phyloP scores from a whole-genome alignment of 2,888 invertebrate species.

The Linnaemya vulpina region DNA sequence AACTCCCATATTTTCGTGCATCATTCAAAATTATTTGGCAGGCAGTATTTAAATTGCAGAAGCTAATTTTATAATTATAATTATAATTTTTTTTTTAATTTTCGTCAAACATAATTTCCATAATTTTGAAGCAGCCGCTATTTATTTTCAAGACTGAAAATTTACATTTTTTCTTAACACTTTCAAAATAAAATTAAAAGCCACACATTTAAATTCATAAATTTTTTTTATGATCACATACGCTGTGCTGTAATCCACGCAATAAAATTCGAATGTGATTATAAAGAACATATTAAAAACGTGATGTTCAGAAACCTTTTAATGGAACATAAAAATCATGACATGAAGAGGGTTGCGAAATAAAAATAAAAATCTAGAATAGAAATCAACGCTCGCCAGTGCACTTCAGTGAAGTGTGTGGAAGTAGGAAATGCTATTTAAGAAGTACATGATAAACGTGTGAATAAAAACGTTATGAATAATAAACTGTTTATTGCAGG shows the following conservation, averaged over 20 bases:
- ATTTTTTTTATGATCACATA: neutral
- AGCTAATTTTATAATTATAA: no score
- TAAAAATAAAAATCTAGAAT: neutral
- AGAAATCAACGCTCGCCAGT: neutral
- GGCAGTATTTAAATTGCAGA: no score
- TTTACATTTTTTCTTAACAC: neutral
- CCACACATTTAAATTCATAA: neutral
- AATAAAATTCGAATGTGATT: conserved; percentile 33
- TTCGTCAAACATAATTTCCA: no score
- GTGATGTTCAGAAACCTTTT: conserved; percentile 36
- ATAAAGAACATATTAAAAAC: conserved; percentile 42
- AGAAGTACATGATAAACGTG: neutral
- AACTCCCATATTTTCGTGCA: no score
- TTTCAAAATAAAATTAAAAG: neutral
- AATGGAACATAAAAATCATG: conserved; percentile 28
- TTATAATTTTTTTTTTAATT: no score
- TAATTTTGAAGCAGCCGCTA: no score
- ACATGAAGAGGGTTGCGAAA: conserved; percentile 1
- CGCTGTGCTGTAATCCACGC: neutral
- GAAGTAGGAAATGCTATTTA: conserved; percentile 5
- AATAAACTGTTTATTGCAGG: neutral
- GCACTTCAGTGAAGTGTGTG: neutral
- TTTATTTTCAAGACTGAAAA: neutral
- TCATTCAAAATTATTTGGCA: no score
- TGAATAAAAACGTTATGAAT: conserved; percentile 18